A percentile compares a stretch with the other conserved stretches of the same genome.
Conservation (phyloP, 2,113 vertebrate genomes). For the Ursus arctos region DNA sequence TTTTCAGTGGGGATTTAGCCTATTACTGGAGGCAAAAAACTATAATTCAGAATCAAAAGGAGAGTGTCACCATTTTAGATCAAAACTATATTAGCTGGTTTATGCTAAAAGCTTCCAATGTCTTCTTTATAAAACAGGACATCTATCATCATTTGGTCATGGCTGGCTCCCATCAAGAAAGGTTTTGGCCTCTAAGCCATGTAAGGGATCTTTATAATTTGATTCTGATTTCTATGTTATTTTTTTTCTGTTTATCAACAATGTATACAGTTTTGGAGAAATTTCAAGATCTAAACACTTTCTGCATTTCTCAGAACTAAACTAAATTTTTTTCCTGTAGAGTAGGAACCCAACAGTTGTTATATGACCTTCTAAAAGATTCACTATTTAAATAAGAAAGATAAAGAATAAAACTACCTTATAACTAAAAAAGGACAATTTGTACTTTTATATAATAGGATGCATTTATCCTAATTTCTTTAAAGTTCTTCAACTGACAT, state of each 20-base stretch:
- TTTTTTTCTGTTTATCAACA: not conserved
- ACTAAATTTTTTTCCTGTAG: not conserved
- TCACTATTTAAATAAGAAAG: conserved; percentile 55
- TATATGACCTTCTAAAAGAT: conserved; percentile 41
- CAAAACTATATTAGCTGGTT: not conserved
- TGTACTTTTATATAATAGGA: conserved; percentile 56
- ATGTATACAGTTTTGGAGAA: not conserved
- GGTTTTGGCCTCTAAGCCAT: not conserved
- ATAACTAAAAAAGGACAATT: conserved; percentile 62
- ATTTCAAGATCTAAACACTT: not conserved
- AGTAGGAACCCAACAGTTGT: not conserved
- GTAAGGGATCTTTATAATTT: not conserved
- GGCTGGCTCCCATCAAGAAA: not conserved
- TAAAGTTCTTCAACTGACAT: conserved; percentile 65
- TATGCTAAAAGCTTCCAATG: not conserved
- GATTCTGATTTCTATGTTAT: not conserved
- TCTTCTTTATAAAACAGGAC: not conserved
- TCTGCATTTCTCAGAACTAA: not conserved
- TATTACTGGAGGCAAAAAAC: not conserved
- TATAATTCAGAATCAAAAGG: not conserved
- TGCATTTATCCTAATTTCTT: conserved; percentile 61
- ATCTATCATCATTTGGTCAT: not conserved
- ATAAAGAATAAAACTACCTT: conserved; percentile 68
- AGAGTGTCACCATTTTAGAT: not conserved
- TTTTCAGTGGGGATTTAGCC: not conserved